Evolutionary conservation across 2,797 vertebrate species (phyloP).

Genomic region (Sarcophilus harrisii): DNA sequence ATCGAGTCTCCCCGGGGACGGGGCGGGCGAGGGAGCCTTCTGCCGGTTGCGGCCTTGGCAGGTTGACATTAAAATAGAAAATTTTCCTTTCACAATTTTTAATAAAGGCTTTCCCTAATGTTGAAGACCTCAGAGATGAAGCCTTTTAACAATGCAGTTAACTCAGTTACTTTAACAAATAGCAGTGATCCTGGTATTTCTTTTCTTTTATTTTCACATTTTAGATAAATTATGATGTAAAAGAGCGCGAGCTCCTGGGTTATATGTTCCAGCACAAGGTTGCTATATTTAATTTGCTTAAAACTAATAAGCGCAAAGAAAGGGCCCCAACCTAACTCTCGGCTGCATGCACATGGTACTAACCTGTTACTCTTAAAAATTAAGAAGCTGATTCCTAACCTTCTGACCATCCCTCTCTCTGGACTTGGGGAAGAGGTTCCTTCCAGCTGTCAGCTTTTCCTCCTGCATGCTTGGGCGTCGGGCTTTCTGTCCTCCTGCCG

Average conservation of each 20-base stretch:
- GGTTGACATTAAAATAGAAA: too few relatives aligned
- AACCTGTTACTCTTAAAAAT: slow-evolving; percentile 35
- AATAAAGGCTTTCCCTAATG: not conserved
- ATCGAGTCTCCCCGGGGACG: too few relatives aligned
- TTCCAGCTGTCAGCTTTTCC: not conserved
- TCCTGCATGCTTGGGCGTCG: slow-evolving; percentile 42
- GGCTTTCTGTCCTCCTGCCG: not conserved
- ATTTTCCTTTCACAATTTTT: not conserved
- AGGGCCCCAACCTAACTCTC: not conserved
- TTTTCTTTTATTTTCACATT: slow-evolving; percentile 82
- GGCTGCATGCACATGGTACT: slow-evolving; percentile 49
- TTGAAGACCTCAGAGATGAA: not conserved
- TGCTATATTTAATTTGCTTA: slow-evolving; percentile 81
- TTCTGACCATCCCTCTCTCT: not conserved
- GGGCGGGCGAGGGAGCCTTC: too few relatives aligned
- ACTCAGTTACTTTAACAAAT: slow-evolving; percentile 43
- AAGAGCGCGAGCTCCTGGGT: slow-evolving; percentile 90
- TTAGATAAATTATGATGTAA: slow-evolving; percentile 93
- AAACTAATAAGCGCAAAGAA: slow-evolving; percentile 66
- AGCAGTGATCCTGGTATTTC: slow-evolving; percentile 70
- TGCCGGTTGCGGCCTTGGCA: too few relatives aligned
- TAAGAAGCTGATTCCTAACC: not conserved
- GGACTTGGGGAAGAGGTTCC: slow-evolving; percentile 25
- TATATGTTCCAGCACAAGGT: slow-evolving; percentile 94
- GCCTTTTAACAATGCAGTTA: not conserved